Evolutionary conservation across 2,113 vertebrate species (phyloP).

Genomic region (Sinosuthora webbiana): DNA sequence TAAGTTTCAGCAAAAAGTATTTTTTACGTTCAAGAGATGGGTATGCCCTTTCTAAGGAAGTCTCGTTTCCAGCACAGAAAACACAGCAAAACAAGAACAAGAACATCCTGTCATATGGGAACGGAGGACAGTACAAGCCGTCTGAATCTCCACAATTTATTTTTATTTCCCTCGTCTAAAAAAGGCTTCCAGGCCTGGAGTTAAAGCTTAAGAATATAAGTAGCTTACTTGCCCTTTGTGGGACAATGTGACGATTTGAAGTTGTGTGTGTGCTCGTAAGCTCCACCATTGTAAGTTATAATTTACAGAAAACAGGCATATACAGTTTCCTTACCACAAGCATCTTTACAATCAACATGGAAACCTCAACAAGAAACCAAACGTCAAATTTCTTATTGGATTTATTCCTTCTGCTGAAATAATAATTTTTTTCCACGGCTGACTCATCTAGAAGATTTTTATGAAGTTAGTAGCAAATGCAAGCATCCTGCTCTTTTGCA

Average conservation of each 20-base stretch:
- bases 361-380: background rate
- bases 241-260: background rate
- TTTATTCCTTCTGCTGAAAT: conserved; percentile 9
- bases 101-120: background rate
- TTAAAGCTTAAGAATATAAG: background rate
- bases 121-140: background rate
- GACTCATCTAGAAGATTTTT: conserved; percentile 6
- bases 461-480: background rate
- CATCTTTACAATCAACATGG: background rate
- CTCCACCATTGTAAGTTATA: accelerated
- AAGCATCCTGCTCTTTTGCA: background rate
- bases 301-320: background rate
- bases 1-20: background rate
- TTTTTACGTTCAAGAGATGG: background rate
- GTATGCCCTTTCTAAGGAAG: background rate
- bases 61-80: background rate
- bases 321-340: background rate
- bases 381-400: background rate
- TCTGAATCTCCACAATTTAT: background rate
- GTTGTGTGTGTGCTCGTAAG: background rate
- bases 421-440: background rate
- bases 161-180: background rate
- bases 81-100: background rate
- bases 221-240: background rate
- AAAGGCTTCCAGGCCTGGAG: background rate